A percentile compares a stretch with the other conserved stretches of the same genome.
Conservation (phyloP, 2,888 invertebrate genomes). For the Heteromurus nitidus region DNA sequence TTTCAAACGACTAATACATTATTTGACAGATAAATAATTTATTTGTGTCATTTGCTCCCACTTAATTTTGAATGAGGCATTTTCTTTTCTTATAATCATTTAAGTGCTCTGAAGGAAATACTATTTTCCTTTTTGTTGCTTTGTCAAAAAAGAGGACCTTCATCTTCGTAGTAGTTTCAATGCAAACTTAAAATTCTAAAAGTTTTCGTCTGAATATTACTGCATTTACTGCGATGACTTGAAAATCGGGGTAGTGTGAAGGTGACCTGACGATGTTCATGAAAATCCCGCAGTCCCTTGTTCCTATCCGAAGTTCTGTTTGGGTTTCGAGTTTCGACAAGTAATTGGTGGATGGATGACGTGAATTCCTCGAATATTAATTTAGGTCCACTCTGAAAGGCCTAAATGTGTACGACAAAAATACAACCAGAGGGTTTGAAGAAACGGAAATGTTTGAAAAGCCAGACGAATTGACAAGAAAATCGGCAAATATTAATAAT, state of each 20-base stretch:
- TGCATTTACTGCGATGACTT: conserved; percentile 16
- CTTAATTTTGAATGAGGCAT: background rate
- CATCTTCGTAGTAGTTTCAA: too few species aligned
- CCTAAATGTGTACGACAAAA: background rate
- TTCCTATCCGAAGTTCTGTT: background rate
- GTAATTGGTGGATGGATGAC: too few species aligned
- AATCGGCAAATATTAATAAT: conserved; percentile 25
- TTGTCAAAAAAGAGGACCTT: too few species aligned
- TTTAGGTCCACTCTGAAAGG: background rate
- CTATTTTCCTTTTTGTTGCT: background rate
- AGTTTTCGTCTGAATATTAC: too few species aligned
- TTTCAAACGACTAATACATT: background rate
- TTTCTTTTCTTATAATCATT: conserved; percentile 7
- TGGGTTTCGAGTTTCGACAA: too few species aligned
- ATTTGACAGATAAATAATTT: conserved; percentile 14
- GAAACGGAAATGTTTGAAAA: conserved; percentile 23
- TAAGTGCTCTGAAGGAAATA: background rate
- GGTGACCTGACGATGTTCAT: background rate
- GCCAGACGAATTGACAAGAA: conserved; percentile 40
- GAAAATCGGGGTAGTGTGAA: conserved; percentile 29
- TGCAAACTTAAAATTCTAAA: too few species aligned
- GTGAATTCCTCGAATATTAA: background rate
- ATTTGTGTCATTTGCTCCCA: conserved; percentile 18
- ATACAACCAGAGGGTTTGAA: background rate
- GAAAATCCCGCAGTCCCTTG: background rate